Evolutionary conservation across 2,797 vertebrate species (phyloP).

Genomic region (Rhinatrema bivittatum): DNA sequence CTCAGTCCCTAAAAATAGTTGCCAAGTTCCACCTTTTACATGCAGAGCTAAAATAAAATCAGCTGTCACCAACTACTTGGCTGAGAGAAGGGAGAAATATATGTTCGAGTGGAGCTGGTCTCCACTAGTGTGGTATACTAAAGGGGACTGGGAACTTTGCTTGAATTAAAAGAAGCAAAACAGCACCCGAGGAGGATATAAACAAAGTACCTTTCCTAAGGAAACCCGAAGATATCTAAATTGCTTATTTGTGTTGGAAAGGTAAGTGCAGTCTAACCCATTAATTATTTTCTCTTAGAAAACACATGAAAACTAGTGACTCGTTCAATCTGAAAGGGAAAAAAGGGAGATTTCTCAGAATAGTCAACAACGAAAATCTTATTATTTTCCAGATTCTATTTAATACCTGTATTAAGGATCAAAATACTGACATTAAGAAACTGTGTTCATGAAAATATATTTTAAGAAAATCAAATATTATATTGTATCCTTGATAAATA

Average conservation of each 20-base stretch:
- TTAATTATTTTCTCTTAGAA: neutral
- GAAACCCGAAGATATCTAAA: conserved; percentile 4
- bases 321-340: neutral
- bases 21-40: conserved; percentile 47
- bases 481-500: no score
- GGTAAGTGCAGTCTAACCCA: conserved; percentile 5
- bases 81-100: conserved; percentile 57
- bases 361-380: no score
- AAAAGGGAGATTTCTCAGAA: neutral
- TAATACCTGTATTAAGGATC: neutral
- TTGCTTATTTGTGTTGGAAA: conserved; percentile 9
- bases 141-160: conserved; percentile 45
- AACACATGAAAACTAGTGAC: neutral
- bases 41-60: conserved; percentile 77
- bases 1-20: conserved; percentile 72
- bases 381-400: accelerated
- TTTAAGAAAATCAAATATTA: no score
- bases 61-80: conserved; percentile 57
- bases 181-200: conserved; percentile 12
- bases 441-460: no score
- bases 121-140: conserved; percentile 51
- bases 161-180: conserved; percentile 12
- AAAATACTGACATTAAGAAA: no score
- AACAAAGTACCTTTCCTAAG: conserved; percentile 3
- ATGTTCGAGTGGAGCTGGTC: conserved; percentile 73